Evolutionary conservation across 92 coral and sea anemone genomes (phyloP), one percentile per base, ranked within the genome.

Genomic region (Porites divaricata): DNA sequence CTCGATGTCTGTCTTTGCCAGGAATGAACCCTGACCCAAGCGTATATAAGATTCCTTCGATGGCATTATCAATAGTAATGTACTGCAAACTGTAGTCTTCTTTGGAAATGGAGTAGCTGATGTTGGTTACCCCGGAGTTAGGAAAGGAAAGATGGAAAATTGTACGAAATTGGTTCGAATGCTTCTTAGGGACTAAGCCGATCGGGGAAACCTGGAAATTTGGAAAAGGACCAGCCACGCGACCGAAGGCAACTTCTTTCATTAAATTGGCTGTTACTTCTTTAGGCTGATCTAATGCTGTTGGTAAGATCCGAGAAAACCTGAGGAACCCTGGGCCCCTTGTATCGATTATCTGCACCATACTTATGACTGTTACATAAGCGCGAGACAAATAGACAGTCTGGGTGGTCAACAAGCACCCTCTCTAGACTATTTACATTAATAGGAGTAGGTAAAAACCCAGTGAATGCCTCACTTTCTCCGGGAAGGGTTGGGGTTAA

Each of bases 181-280:
- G 83, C 73, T 92, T 92, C 77, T 90, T 92, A 26, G 95, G 95
- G 0, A 92, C 95, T 8, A 92, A 24, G 70, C 91, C 93, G 9
- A 90, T 87, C 0, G 91, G 95, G 9, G 90, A 83, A 6, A 89
- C 85, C 61, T 92, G 95, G 62, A 92, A 92, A 51, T 85, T 92
- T 1, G 85, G 81, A 48, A 89, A 77, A 0, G 95, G 95, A 12
- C 92, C 92, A 25, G 95, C 92, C 45, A 91, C 92, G 26, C 89
- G 80, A 17, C 92, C 89, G 56, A 90, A 76, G 28, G 85, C 41
- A 5, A 81, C 81, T 28, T 86, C 93, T 61, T 81, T 86, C n/a
- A 21, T 26, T 35, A 82, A 52, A 63, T 86, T 90, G 1, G 85
- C 87, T 1, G 75, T 71, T 13, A 88, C 79, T 24, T 57, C 85